phyloP scores from a whole-genome alignment of 2,113 vertebrate species.

The Scophthalmus maximus region DNA sequence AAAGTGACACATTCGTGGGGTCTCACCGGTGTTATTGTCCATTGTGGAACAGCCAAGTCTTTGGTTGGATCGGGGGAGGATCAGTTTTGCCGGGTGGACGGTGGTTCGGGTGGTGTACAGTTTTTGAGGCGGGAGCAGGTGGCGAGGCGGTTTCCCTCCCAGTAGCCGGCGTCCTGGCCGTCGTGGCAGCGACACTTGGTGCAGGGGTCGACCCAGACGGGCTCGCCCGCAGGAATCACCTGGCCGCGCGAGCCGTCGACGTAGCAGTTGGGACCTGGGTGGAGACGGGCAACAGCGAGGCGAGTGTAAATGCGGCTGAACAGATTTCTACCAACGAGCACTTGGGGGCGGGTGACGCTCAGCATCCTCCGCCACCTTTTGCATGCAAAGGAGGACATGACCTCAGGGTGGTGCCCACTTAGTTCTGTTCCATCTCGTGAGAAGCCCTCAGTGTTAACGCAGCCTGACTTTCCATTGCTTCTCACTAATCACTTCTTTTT shows the following conservation, averaged over 20 bases:
- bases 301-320: neutral
- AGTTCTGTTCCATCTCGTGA: neutral
- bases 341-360: neutral
- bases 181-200: slow-evolving; percentile 87
- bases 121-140: slow-evolving; percentile 81
- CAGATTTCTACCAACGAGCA: slow-evolving; percentile 2
- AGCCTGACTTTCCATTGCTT: neutral
- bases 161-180: slow-evolving; percentile 86
- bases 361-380: neutral
- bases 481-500: neutral
- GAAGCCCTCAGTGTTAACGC: neutral
- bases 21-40: neutral
- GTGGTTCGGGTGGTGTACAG: slow-evolving; percentile 73
- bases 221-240: slow-evolving; percentile 84
- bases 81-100: slow-evolving; percentile 57
- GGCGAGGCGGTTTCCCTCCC: slow-evolving; percentile 88
- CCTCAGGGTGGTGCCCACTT: neutral
- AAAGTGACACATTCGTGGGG: neutral
- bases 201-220: slow-evolving; percentile 85
- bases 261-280: slow-evolving; percentile 87
- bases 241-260: slow-evolving; percentile 74
- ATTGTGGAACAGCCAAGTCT: too few relatives aligned
- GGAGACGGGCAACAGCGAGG: slow-evolving; percentile 1
- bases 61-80: slow-evolving; percentile 11
- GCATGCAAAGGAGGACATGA: neutral